Evolutionary conservation across 1,140 invertebrate species (phyloP), one percentile per base, ranked within the genome.

Genomic region (Ruditapes philippinarum): DNA sequence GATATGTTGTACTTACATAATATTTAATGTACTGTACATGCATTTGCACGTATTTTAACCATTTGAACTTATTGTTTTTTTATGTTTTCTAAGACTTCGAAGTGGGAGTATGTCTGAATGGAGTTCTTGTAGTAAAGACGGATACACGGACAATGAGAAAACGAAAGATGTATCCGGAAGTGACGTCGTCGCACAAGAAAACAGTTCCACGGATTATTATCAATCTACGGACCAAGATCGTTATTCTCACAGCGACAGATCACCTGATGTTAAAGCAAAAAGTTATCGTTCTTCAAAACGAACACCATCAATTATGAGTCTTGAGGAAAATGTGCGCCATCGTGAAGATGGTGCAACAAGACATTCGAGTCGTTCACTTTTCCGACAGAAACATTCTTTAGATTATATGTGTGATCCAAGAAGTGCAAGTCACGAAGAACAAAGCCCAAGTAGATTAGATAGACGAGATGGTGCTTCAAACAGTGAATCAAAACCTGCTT

Each of bases 161-260:
- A 81, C 40, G 25, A 22, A 42, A 62, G 79, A 81, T 33, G 33
- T 38, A 60, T 81, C 79, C 5, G 28, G 79, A 25, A 81, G 79
- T 60, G 79, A 81, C 31, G 17, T 40, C 4, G 12, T 81, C n/a
- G 79, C 57, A 14, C 33, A 40, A 19, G 38, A 62, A 22, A 25
- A 14, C n/a, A 38, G 57, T 62, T 60, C 51, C 22, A 60, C 79
- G 54, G 79, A 81, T 25, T 25, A 36, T 25, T 81, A 81, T n/a
- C 51, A 60, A 42, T 81, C 79, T 25, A 81, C 51, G 19, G 79
- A 81, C 36, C 79, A 62, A 25, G 57, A 81, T 36, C 51, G 51
- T 25, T 60, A 40, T n/a, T 62, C 79, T 0, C 54, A 62, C 4
- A 81, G 79, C 25, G 79, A 81, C n/a, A 81, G 51, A 19, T 81